Evolutionary conservation across 2,797 vertebrate species (phyloP), one percentile per base, ranked within the genome.

Genomic region (Gymnodraco acuticeps): DNA sequence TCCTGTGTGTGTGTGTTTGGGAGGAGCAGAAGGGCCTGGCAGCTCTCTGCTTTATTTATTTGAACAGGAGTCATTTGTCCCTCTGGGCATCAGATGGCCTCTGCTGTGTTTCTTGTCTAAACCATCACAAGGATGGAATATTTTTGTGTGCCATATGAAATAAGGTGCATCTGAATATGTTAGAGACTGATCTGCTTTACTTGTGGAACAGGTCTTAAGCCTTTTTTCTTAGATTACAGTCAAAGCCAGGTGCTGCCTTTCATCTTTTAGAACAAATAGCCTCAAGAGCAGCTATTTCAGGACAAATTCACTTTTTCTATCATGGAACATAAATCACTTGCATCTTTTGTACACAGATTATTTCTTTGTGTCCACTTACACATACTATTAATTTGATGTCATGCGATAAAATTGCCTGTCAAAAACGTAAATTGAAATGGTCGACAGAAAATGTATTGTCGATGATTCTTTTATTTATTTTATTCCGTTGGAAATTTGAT

Each of bases 1-100:
- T 62, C 9, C 17, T 64, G 46, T 74, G 66, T 64, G 45, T 76
- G 31, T 43, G 17, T 43, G 17, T 70, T 52, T 62, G 1, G 41
- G 73, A 77, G 58, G 61, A 71, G 58, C 64, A 71, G 50, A 55
- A 50, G 53, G 55, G 31, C 67, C 65, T 74, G 66, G 60, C 64
- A 76, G 71, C 65, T 54, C 47, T 72, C 56, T 75, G 73, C 53
- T 82, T 75, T 82, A 78, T 85, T 85, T 85, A 65, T 81, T 77
- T 80, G 72, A 73, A 66, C 64, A 74, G 48, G 69, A 80, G 70
- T 75, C 58, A 52, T 71, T 77, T 59, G 42, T 75, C 52, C 70
- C 70, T 43, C 19, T 2, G 10, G 55, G 72, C 60, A 27, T 79
- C 72, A 42, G 64, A 63, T 66, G 76, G 56, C 59, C 59, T 78